A percentile compares a stretch with the other conserved stretches of the same genome.
phyloP scores from a whole-genome alignment of 2,888 invertebrate genomes.

The Coenonympha glycerion region DNA sequence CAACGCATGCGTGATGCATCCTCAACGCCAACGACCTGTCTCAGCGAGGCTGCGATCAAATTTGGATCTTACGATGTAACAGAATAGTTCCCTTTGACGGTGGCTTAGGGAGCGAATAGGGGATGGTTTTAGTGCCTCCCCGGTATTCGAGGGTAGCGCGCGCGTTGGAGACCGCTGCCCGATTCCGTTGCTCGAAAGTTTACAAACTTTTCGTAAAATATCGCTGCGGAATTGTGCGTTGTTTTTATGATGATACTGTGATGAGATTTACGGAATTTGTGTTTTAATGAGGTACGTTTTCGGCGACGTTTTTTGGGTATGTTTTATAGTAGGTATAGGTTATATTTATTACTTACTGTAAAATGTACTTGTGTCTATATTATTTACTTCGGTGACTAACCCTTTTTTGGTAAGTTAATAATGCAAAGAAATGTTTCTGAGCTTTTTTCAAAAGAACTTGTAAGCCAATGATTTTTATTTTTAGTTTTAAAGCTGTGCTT shows the following conservation, averaged over 20 bases:
- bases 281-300: constrained; percentile 15
- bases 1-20: constrained; percentile 46
- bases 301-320: not conserved
- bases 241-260: not conserved
- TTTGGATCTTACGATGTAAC: constrained; percentile 72
- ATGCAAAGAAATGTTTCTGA: too few relatives aligned
- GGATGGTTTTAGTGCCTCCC: constrained; percentile 46
- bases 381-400: too few relatives aligned
- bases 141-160: constrained; percentile 44
- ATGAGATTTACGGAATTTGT: constrained; percentile 16
- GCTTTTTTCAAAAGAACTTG: too few relatives aligned
- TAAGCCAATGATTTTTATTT: too few relatives aligned
- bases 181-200: constrained; percentile 45
- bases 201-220: constrained; percentile 41
- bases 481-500: too few relatives aligned
- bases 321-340: not conserved
- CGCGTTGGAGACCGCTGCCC: constrained; percentile 30
- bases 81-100: constrained; percentile 57
- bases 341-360: too few relatives aligned
- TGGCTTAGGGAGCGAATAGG: constrained; percentile 33
- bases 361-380: too few relatives aligned
- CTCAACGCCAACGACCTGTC: constrained; percentile 59
- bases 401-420: too few relatives aligned
- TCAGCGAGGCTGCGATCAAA: constrained; percentile 69
- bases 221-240: not conserved